These are phyloP conservation scores for Microctonus hyperodae DNA, from an alignment of 2,888 invertebrate genomes.

Conservation along the genomic window DNA sequence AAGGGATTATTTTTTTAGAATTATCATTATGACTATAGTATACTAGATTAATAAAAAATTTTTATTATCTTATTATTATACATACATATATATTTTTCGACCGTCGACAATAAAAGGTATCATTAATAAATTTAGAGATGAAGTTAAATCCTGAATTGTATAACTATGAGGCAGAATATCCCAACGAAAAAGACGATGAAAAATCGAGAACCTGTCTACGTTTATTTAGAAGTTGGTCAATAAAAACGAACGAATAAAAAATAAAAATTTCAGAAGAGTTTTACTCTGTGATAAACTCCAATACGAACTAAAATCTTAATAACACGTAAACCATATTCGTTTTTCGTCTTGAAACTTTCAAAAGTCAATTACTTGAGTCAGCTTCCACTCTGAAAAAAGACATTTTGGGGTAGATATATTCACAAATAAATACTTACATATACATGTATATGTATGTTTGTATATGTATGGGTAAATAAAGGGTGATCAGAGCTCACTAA, in stretches of 20 bases:
- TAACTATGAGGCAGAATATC: background rate
- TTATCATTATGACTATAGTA: background rate
- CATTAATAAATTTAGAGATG: background rate
- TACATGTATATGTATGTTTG: background rate
- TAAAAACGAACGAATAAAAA: background rate
- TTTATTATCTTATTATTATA: background rate
- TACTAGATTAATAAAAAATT: background rate
- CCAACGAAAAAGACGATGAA: background rate
- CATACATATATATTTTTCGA: background rate
- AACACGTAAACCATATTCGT: constrained; percentile 16
- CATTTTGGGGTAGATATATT: background rate
- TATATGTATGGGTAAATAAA: background rate
- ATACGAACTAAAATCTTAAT: constrained; percentile 5
- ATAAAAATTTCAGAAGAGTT: background rate
- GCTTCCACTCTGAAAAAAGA: background rate
- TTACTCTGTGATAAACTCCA: background rate
- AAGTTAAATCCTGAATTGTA: background rate
- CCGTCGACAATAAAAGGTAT: background rate
- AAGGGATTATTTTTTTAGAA: background rate
- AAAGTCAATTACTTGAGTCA: constrained; percentile 27
- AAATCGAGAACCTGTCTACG: background rate
- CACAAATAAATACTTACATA: background rate
- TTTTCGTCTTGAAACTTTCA: constrained; percentile 23
- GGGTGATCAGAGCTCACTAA: constrained; percentile 20
- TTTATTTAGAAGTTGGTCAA: background rate